Conservation (phyloP, 2,888 invertebrate species). For the Nemoura dubitans region DNA sequence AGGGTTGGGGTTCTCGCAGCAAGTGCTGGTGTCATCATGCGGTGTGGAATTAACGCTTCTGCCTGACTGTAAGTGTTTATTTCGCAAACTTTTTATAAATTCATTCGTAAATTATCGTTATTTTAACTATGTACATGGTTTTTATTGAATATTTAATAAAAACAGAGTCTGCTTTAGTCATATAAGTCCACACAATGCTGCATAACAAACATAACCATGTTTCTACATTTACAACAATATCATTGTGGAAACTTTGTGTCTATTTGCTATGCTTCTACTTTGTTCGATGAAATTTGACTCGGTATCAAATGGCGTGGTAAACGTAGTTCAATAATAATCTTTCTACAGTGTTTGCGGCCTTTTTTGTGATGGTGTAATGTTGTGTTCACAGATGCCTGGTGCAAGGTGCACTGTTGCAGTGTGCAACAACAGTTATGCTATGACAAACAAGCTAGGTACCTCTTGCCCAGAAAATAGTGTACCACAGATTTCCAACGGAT, state of each 20-base stretch:
- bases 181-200: not conserved
- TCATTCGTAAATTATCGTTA: not conserved
- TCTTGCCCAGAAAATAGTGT: not conserved
- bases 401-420: constrained; percentile 31
- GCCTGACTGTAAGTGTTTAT: not conserved
- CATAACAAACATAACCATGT: too few relatives aligned
- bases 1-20: not conserved
- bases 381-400: constrained; percentile 23
- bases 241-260: not conserved
- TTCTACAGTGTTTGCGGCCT: not conserved
- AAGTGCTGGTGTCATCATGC: not conserved
- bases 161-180: not conserved
- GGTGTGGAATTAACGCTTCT: not conserved
- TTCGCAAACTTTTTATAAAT: not conserved
- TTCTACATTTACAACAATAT: not conserved
- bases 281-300: not conserved
- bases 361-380: not conserved
- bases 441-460: not conserved
- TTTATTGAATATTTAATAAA: too few relatives aligned
- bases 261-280: not conserved
- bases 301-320: not conserved
- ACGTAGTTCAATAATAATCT: not conserved
- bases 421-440: constrained; percentile 1
- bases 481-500: constrained; percentile 23
- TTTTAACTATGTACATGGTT: not conserved